A percentile compares a stretch with the other conserved stretches of the same genome.
phyloP scores from a whole-genome alignment of 2,888 invertebrate genomes.

The Oscheius myriophilus region DNA sequence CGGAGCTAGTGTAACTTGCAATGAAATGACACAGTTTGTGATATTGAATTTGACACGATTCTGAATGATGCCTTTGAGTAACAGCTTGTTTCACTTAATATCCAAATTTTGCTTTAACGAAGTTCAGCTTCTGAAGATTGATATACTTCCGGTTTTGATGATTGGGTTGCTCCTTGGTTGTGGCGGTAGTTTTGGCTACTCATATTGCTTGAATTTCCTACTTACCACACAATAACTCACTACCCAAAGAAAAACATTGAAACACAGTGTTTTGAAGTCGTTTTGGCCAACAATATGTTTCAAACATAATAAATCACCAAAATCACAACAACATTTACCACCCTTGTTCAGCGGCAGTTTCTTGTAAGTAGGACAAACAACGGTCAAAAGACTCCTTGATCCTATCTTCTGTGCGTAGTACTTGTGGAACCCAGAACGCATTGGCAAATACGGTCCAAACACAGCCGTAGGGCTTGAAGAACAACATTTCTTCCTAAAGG shows the following conservation, averaged over 20 bases:
- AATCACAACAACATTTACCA: conserved; percentile 14
- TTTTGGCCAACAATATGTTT: not conserved
- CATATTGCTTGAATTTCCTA: no score
- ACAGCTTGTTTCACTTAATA: no score
- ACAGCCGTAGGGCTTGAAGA: conserved; percentile 23
- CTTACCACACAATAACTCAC: not conserved
- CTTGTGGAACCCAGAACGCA: conserved; percentile 47
- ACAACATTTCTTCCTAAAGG: conserved; percentile 41
- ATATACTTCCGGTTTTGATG: no score
- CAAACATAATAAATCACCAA: not conserved
- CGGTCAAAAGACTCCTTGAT: conserved; percentile 39
- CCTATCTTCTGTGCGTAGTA: conserved; percentile 31
- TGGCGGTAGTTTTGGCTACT: no score
- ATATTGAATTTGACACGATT: no score
- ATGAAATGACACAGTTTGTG: no score
- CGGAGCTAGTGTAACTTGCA: no score
- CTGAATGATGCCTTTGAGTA: no score
- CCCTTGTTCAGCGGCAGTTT: conserved; percentile 26
- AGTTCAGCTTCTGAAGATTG: conserved; percentile 13
- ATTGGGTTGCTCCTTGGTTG: no score
- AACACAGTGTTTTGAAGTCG: not conserved
- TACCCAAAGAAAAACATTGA: not conserved
- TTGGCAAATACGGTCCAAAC: conserved; percentile 43
- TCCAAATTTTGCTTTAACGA: no score
- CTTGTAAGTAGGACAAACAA: conserved; percentile 39